Percentiles rank a stretch among this genome's conserved stretches.
phyloP scores from a whole-genome alignment of 2,113 vertebrate genomes.

The Oceanodroma tethys region DNA sequence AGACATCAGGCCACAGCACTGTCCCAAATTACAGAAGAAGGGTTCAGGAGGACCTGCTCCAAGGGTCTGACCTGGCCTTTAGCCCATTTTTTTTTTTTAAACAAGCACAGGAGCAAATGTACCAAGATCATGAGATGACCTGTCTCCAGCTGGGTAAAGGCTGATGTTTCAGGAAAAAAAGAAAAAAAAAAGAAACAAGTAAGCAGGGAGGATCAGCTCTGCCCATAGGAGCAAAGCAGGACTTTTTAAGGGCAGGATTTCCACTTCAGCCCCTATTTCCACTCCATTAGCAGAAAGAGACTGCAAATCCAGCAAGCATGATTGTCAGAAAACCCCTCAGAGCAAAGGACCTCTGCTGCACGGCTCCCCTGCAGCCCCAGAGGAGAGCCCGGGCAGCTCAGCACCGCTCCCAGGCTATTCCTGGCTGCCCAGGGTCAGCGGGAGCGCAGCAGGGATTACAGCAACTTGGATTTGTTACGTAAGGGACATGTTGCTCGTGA shows the following conservation, averaged over 20 bases:
- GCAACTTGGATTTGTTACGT: slow-evolving; percentile 2
- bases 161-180: not conserved
- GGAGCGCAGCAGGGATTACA: not conserved
- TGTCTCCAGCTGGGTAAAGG: not conserved
- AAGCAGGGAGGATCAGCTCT: not conserved
- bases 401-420: not conserved
- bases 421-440: not conserved
- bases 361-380: not conserved
- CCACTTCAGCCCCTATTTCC: not conserved
- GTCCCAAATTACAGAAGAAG: not conserved
- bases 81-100: not conserved
- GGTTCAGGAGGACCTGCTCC: not conserved
- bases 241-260: not conserved
- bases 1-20: not conserved
- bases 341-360: not conserved
- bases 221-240: not conserved
- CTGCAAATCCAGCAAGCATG: not conserved
- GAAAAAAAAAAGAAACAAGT: not conserved
- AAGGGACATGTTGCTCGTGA: not conserved
- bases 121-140: not conserved
- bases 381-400: not conserved
- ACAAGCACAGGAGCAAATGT: not conserved
- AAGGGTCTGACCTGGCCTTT: not conserved
- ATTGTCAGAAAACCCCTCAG: not conserved
- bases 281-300: not conserved